Evolutionary conservation across 1,140 invertebrate species (phyloP), one percentile per base, ranked within the genome.

Genomic region (Copidosoma floridanum): DNA sequence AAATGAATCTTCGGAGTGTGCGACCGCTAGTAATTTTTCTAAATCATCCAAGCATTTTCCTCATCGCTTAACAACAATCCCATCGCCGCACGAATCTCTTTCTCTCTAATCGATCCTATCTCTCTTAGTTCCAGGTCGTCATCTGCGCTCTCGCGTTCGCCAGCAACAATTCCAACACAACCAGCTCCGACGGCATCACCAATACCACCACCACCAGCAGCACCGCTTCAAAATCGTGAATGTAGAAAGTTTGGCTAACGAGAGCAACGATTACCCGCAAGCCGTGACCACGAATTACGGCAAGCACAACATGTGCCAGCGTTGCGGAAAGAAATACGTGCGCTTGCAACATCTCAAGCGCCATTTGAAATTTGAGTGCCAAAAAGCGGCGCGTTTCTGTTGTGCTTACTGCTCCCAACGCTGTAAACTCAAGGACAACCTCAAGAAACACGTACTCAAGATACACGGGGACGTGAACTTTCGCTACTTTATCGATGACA

Each of bases 331-430:
- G 18, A 66, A 68, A 0, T 79, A 78, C 50, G 63, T 71, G 35
- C 67, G 77, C 46, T 51, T 72, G 1, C 72, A 77, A 16, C 74
- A 73, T 23, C 63, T 80, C 1, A 68, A 64, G 16, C 68, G 72
- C 11, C 78, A 80, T 57, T 65, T 73, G 51, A 70, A 68, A n/a
- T 77, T 72, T 57, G 77, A 79, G 47, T 80, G 78, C 60, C 74
- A 72, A 8, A 65, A 68, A 10, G 66, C 68, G 18, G 72, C 76
- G 7, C 63, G 68, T 20, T 76, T 76, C 26, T 40, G 24, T 14
- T 79, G 77, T 55, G 67, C 65, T 2, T 67, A 71, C 47, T 79
- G 77, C 57, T 54, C 64, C 16, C 66, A 69, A 20, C 48, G 48
- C 14, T 59, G 43, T 46, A 67, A 70, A 29, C 71, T 69, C 32